Evolutionary conservation across 1,140 invertebrate species (phyloP), one percentile per base, ranked within the genome.

Genomic region (Batillaria attramentaria): DNA sequence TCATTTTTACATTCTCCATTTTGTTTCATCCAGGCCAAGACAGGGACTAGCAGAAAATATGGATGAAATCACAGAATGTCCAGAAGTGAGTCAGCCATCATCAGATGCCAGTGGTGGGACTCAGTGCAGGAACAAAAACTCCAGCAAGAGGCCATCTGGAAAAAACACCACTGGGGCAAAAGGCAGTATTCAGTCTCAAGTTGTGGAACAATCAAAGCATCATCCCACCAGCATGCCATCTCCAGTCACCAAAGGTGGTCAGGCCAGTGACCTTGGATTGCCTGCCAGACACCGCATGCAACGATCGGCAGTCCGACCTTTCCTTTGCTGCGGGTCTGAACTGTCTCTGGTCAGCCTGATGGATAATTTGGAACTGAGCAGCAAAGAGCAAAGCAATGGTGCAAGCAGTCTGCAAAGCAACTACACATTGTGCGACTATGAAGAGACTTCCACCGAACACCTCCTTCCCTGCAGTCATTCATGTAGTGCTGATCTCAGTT

Each of bases 251-350:
- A 50, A 68, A 37, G 57, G 37, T 77, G 42, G 65, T 33, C 20
- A n/a, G 10, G 28, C 46, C 1, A 70, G 65, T 1, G 0, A 18
- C 33, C 28, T 41, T 42, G 66, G 28, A 2, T 37, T 18, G 6
- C 39, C 42, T 35, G 42, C 16, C 2, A 54, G 60, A 72, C 43
- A 77, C 24, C 46, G 41, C n/a, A 76, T 85, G 35, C 86, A 87
- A 66, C 81, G 87, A 3, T 89, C 88, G 46, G 78, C 86, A 31
- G 86, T 89, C 0, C 77, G 88, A 54, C 88, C 88, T 68, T 89
- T 89, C 73, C 87, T 89, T 82, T 89, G 88, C 73, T 89, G 88
- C 85, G 88, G 88, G 5, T 88, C 87, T 77, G 87, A 89, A 75
- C 41, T 89, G 1, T 89, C 88, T 31, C 80, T 89, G 0, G 86